A percentile compares a stretch with the other conserved stretches of the same genome.
Conservation (phyloP, 2,888 invertebrate genomes). For the Ophraella communa region DNA sequence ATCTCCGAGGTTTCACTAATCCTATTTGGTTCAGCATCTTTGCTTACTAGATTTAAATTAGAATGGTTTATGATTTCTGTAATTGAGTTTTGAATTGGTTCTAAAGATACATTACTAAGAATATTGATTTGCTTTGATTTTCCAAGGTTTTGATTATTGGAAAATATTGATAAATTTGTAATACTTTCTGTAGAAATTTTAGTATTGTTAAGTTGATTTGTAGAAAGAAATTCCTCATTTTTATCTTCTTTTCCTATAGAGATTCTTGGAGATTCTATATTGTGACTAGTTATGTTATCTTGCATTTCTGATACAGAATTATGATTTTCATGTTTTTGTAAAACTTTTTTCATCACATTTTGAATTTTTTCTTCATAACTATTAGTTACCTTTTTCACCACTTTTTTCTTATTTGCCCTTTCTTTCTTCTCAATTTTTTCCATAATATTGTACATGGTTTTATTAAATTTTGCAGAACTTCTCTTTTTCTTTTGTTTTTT, state of each 20-base stretch:
- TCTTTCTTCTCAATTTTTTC: conserved; percentile 21
- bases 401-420: conserved; percentile 15
- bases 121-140: no score
- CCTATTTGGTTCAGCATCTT: background rate
- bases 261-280: background rate
- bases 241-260: background rate
- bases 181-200: background rate
- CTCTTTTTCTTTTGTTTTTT: conserved; percentile 3
- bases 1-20: background rate
- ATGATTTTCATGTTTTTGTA: conserved; percentile 15
- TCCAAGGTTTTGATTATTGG: no score
- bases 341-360: conserved; percentile 19
- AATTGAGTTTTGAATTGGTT: background rate
- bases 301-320: background rate
- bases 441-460: conserved; percentile 21
- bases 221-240: background rate
- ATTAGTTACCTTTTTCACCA: background rate
- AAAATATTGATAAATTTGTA: background rate
- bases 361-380: conserved; percentile 21
- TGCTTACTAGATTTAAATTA: background rate
- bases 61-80: background rate
- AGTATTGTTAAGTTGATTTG: background rate
- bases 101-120: background rate
- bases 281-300: background rate
- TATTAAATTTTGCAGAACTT: conserved; percentile 18